phyloP scores from a whole-genome alignment of 2,797 vertebrate species.

The Sebastes vulpes region DNA sequence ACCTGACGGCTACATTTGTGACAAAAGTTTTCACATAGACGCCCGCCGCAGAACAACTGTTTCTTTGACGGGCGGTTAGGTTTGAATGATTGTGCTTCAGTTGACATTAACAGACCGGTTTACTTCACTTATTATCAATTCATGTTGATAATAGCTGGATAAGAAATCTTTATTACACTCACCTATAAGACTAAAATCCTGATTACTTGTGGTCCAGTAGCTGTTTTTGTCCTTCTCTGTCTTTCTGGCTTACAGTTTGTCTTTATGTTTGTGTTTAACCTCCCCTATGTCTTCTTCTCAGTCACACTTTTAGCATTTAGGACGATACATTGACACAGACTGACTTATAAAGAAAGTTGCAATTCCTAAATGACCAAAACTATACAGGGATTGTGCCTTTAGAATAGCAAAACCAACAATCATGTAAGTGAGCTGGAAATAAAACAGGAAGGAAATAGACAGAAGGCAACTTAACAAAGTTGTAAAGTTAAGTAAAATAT shows the following conservation, averaged over 20 bases:
- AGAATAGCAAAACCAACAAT: background rate
- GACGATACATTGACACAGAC: background rate
- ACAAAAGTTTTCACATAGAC: slow-evolving; percentile 9
- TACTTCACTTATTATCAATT: background rate
- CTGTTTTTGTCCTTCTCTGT: background rate
- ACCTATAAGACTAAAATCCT: background rate
- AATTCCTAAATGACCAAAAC: background rate
- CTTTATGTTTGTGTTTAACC: background rate
- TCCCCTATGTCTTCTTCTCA: background rate
- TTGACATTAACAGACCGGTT: background rate
- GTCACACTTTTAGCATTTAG: background rate
- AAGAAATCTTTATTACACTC: background rate
- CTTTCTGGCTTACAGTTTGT: background rate
- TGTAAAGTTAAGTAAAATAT: background rate
- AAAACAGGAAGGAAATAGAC: background rate
- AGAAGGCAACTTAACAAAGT: background rate
- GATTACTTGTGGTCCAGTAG: background rate
- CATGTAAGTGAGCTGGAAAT: background rate
- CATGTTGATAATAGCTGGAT: background rate
- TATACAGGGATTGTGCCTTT: background rate
- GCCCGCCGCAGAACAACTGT: background rate
- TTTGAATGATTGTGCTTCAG: background rate
- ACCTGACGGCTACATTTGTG: slow-evolving; percentile 51
- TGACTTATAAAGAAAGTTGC: background rate
- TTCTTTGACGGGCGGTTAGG: background rate